Evolutionary conservation across 2,113 vertebrate species (phyloP).

Genomic region (Tachuris rubrigastra): DNA sequence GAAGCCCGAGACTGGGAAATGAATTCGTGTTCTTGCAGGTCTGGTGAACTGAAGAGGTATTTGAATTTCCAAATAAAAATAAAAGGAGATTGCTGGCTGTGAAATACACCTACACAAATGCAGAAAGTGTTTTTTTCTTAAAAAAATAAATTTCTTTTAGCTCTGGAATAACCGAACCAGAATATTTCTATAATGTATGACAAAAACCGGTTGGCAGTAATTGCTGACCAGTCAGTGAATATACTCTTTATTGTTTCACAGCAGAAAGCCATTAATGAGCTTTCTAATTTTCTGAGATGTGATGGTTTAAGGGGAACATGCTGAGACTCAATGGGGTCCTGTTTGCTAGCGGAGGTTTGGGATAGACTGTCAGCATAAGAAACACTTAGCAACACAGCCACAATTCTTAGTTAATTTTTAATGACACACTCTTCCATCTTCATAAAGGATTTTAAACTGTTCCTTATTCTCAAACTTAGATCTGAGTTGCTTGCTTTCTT

Average conservation of each 20-base stretch:
- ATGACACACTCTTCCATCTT: neutral
- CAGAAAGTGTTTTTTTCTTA: neutral
- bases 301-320: slow-evolving; percentile 55
- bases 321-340: slow-evolving; percentile 54
- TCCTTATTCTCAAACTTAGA: neutral
- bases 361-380: neutral
- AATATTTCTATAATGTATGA: slow-evolving; percentile 7
- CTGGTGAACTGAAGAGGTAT: neutral
- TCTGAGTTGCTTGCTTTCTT: neutral
- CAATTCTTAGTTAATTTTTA: slow-evolving; percentile 30
- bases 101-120: neutral
- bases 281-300: slow-evolving; percentile 57
- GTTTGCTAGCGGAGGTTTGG: slow-evolving; percentile 18
- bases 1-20: neutral
- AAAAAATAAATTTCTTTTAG: neutral
- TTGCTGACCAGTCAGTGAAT: slow-evolving; percentile 48
- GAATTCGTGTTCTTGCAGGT: neutral
- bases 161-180: neutral
- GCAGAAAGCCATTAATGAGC: slow-evolving; percentile 65
- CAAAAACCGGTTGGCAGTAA: slow-evolving; percentile 35
- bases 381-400: slow-evolving; percentile 24
- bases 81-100: neutral
- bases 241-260: slow-evolving; percentile 57
- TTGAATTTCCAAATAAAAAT: neutral
- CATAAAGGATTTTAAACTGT: neutral